Base-by-base conservation (phyloP, 2,888 invertebrate genomes). In the Dorcus hopei region DNA sequence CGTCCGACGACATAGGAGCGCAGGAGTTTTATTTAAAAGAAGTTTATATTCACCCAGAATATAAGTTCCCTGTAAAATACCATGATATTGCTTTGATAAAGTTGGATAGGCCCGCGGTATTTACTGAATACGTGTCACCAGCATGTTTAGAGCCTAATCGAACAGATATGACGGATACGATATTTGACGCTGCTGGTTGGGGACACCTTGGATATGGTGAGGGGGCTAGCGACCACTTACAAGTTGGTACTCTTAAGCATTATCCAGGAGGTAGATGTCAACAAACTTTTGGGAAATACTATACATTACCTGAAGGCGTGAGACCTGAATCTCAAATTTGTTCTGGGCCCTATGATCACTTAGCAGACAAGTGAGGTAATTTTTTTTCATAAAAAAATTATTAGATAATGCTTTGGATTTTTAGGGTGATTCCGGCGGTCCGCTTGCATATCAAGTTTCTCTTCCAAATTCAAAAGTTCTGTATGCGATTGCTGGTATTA, bases 51-150 rank as follows among this genome's bases (percentile, higher is more conserved):
- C 77, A 83, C 68, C 80, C 80, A 0, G 61, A 70, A 0, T 82
- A 81, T 64, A 70, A 69, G 40, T 54, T 65, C 3, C 74, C 77
- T 0, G 62, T 70, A 3, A 72, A 77, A 51, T 83, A 83, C 63
- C 76, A 83, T 63, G 83, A 83, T 57, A 80, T 83, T 39, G 83
- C 80, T 7, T 71, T 83, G 1, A 58, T 83, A 1, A 73, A 75
- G 63, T 63, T 83, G 42, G 75, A 77, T 19, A 64, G 65, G 3
- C 61, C 65, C 2, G 80, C 79, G 0, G 48, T 48, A 6, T 79
- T 82, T 54, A 68, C 75, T 41, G 68, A 69, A 14, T 70, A 67
- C 53, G 70, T 79, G 23, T 62, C 79, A 53, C 83, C 83, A 0
- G 79, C 80, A 19, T 83, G 82, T 68, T 65, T 82, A 14, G 45